Evolutionary conservation across 1,140 invertebrate species (phyloP), one percentile per base, ranked within the genome.

Genomic region (Pararge aegeria): DNA sequence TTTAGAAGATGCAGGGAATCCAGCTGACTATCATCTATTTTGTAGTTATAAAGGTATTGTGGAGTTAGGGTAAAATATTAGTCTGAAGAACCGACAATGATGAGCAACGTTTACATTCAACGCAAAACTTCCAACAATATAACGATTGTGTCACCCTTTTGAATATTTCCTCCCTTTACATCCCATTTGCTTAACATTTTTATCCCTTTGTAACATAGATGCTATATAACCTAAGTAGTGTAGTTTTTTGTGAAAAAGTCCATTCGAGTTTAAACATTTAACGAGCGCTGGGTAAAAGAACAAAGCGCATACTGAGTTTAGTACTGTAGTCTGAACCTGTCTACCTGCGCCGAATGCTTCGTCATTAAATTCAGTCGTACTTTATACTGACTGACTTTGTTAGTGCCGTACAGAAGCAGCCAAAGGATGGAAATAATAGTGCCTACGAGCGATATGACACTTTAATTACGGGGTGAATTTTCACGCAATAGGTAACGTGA

Each of bases 231-330:
- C 42, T 46, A 46, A 12, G 12, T 46, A 46, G 10, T 46, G 42
- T 18, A 40, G 38, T 40, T 46, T 66, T 66, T 66, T 55, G 38
- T 65, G 44, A 70, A 66, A 70, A 66, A 59, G 61, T 59, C 62
- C 68, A 55, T 72, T 72, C 58, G 63, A 74, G 69, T 69, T 75
- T 67, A 78, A 81, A 81, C 79, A 81, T 83, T 81, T 83, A 81
- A 80, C 73, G 75, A 81, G 78, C 68, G 59, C 57, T 68, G 62
- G 54, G 70, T 60, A 71, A 71, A 76, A 70, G 77, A 81, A 83
- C 80, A 83, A 83, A 80, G 75, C 73, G 55, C 48, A 67, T 69
- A 55, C 69, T 73, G 63, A 73, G 70, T 78, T 79, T 73, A 74
- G 72, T 51, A 59, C 66, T 66, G 30, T 34, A 46, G 5, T 42